Evolutionary conservation across 2,113 vertebrate genomes (phyloP).

Genomic region (Haemorhous mexicanus): DNA sequence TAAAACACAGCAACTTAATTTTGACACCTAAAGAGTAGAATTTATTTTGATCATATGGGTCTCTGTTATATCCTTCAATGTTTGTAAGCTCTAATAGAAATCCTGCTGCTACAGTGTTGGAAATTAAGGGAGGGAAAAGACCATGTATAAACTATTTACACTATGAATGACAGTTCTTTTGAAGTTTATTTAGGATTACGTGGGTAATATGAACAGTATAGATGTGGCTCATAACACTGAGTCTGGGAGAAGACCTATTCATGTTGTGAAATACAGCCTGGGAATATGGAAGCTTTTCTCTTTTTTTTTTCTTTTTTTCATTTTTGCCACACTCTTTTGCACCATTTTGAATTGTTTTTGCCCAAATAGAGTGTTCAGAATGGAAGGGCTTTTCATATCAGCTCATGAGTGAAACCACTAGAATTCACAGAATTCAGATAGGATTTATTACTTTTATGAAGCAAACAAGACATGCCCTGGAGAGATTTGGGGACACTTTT

Average conservation of each 20-base stretch:
- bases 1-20: neutral
- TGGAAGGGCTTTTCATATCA: neutral
- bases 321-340: neutral
- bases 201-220: neutral
- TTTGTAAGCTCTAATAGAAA: neutral
- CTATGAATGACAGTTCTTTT: neutral
- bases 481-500: neutral
- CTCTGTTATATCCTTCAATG: neutral
- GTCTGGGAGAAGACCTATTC: neutral
- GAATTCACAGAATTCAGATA: neutral
- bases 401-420: neutral
- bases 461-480: neutral
- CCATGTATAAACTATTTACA: neutral
- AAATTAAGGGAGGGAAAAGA: neutral
- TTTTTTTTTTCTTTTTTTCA: neutral
- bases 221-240: neutral
- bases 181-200: neutral
- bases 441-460: neutral
- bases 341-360: neutral
- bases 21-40: neutral
- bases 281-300: neutral
- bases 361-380: neutral
- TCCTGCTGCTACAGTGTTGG: accelerated
- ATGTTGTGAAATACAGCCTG: neutral
- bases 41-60: neutral